Conservation (phyloP, 2,888 invertebrate species). For the Parnassius smintheus region DNA sequence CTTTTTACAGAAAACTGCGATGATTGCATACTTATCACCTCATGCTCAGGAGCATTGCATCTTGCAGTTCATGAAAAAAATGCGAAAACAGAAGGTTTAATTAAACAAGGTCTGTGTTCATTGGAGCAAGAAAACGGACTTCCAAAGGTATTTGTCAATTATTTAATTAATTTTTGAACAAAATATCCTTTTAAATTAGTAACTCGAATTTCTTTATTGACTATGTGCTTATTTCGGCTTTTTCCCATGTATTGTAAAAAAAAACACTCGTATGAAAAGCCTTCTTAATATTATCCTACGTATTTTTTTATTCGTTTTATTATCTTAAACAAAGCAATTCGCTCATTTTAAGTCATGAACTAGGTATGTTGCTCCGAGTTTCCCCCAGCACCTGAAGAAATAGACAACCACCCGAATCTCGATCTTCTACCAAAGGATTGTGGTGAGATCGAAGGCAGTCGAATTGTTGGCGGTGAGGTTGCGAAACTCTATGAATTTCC, state of each 20-base stretch:
- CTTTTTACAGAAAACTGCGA: slow-evolving; percentile 10
- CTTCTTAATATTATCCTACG: neutral
- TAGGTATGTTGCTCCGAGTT: slow-evolving; percentile 22
- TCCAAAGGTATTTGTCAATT: slow-evolving; percentile 4
- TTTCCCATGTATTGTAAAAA: no score
- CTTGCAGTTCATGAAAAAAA: slow-evolving; percentile 9
- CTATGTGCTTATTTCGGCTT: no score
- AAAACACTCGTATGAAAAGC: no score
- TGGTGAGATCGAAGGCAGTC: slow-evolving; percentile 65
- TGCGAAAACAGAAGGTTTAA: neutral
- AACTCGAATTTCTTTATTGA: no score
- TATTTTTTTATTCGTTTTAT: neutral
- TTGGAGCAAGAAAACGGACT: slow-evolving; percentile 4
- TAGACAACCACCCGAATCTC: slow-evolving; percentile 41
- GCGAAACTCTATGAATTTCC: slow-evolving; percentile 81
- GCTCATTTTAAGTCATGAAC: neutral
- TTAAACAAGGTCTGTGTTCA: slow-evolving; percentile 10
- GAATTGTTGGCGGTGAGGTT: slow-evolving; percentile 77
- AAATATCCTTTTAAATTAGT: no score
- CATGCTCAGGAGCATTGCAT: slow-evolving; percentile 7
- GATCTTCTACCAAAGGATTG: slow-evolving; percentile 50
- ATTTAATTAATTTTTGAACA: neutral
- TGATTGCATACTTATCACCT: slow-evolving; percentile 15
- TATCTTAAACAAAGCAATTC: neutral
- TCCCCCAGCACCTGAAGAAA: slow-evolving; percentile 33